These are phyloP conservation scores for Acrobasis suavella DNA, from an alignment of 2,888 invertebrate genomes.

Conservation along the genomic window DNA sequence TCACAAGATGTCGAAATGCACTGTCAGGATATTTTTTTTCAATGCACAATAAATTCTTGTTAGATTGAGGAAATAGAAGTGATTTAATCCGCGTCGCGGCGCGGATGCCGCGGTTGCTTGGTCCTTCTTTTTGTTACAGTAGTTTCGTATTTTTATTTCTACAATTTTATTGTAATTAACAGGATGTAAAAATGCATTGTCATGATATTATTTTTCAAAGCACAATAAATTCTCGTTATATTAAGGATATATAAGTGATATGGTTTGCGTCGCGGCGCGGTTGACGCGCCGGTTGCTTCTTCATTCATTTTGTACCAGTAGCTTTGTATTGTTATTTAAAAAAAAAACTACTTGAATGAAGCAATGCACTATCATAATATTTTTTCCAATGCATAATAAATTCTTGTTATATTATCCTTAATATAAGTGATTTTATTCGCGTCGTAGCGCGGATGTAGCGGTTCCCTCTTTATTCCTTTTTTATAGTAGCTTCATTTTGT, in stretches of 20 bases:
- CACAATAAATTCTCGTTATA: constrained; percentile 28
- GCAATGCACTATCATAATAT: too few species aligned
- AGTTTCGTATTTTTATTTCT: too few species aligned
- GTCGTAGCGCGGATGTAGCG: constrained; percentile 18
- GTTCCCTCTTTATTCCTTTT: constrained; percentile 36
- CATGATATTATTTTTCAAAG: too few species aligned
- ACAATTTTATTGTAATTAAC: too few species aligned
- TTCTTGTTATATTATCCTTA: constrained; percentile 34
- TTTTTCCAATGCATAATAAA: constrained; percentile 2
- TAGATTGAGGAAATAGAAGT: constrained; percentile 38
- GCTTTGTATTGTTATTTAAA: too few species aligned
- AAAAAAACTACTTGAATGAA: too few species aligned
- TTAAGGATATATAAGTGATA: constrained; percentile 39
- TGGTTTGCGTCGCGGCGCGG: constrained; percentile 17
- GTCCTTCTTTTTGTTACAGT: constrained; percentile 36
- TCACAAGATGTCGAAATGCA: too few species aligned
- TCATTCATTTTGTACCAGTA: constrained; percentile 35
- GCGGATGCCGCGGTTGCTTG: constrained; percentile 16
- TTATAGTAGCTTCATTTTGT: constrained; percentile 33
- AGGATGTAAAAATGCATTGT: too few species aligned
- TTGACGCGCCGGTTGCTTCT: constrained; percentile 14
- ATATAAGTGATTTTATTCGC: constrained; percentile 34
- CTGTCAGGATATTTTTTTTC: too few species aligned
- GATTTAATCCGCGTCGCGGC: constrained; percentile 28
- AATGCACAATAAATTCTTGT: constrained; percentile 23